Base-by-base conservation (phyloP, 2,113 vertebrate genomes). In the Dissostichus mawsoni region DNA sequence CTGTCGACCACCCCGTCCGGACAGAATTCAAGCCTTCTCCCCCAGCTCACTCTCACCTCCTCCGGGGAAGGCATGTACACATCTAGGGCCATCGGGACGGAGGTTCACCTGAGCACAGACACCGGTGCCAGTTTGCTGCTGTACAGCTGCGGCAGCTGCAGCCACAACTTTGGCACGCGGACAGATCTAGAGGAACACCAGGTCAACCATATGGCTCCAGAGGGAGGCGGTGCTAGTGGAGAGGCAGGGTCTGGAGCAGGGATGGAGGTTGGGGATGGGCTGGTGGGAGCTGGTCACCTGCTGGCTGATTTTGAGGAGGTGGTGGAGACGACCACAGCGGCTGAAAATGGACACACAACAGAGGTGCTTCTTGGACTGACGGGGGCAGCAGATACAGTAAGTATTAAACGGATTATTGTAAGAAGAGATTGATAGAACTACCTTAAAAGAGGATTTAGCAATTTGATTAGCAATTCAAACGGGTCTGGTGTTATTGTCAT, bases 231-330 rank as follows among this genome's bases (percentile, higher is more conserved):
- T 18, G 68, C 84, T 5, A 50, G 52, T 16, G 86, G 76, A 11
- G 92, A 77, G 56, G 82, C 72, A 0, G 85, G 68, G 17, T 56
- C 87, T 0, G 93, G 89, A 6, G 69, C 73, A 9, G 90, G 83
- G 18, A 93, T 94, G 67, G 91, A 92, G 72, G 92, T 92, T 16
- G 92, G 84, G 3, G 93, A 94, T n/a, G 92, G 93, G 11, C 89
- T 95, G 41, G 93, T 95, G 36, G 94, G 94, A 66, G 91, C 93
- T 14, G 93, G 94, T 23, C 95, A 95, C 79, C 87, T 96, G 69
- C 84, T 96, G 81, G 94, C 95, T 8, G 95, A 95, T 81, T 95
- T 96, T 75, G 95, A 96, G 81, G 95, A 96, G 80, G 95, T 96
- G 67, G 95, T 96, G 69, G 95, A 95, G 86, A 96, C 95, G 3